phyloP scores from a whole-genome alignment of 1,140 invertebrate genomes.

The Pachyrhynchus sulphureomaculatus region DNA sequence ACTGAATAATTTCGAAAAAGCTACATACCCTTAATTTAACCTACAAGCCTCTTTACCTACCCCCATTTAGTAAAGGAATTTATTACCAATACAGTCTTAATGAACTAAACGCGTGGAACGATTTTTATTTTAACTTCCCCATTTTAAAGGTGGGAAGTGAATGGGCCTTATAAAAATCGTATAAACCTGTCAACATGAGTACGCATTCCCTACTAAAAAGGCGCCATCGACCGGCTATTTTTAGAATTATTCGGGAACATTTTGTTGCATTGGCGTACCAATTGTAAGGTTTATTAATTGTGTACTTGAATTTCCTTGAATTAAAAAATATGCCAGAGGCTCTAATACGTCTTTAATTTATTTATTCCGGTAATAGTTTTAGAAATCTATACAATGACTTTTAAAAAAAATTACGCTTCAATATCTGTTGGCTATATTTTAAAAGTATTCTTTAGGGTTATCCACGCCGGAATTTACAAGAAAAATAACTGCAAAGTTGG shows the following conservation, averaged over 20 bases:
- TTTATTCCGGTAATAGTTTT: too few relatives aligned
- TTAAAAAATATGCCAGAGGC: too few relatives aligned
- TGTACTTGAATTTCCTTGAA: too few relatives aligned
- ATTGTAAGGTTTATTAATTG: not conserved
- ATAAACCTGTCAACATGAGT: constrained; percentile 22
- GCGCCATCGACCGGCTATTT: constrained; percentile 18
- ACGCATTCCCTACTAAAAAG: constrained; percentile 21
- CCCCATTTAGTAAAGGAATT: not conserved
- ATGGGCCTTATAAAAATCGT: constrained; percentile 24
- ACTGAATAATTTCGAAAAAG: too few relatives aligned
- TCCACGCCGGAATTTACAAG: too few relatives aligned
- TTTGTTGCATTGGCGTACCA: constrained; percentile 9
- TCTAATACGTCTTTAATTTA: too few relatives aligned
- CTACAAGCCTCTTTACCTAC: not conserved
- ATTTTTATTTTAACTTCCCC: constrained; percentile 18
- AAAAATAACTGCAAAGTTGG: too few relatives aligned
- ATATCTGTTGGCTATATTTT: too few relatives aligned
- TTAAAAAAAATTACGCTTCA: too few relatives aligned
- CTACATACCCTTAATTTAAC: not conserved
- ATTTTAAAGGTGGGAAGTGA: constrained; percentile 1
- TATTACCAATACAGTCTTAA: constrained; percentile 1
- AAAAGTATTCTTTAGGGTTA: too few relatives aligned
- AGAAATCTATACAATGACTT: too few relatives aligned
- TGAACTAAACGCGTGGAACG: constrained; percentile 10
- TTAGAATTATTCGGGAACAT: constrained; percentile 15